A percentile compares a stretch with the other conserved stretches of the same genome.
Evolutionary conservation across 2,113 vertebrate species (phyloP).

Genomic region (Tragelaphus scriptus): DNA sequence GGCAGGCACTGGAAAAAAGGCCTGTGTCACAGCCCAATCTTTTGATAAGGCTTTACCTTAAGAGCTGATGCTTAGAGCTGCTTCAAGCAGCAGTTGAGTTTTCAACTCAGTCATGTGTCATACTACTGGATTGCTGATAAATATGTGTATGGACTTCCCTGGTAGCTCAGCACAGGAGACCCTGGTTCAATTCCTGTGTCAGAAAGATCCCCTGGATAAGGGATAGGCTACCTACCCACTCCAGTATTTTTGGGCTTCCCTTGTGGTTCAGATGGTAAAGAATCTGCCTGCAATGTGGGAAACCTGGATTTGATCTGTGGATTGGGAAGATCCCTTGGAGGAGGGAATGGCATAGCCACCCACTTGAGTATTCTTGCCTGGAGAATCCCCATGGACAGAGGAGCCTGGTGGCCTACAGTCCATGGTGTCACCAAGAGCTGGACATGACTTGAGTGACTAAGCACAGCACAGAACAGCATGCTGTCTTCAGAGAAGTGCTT

Average conservation of each 20-base stretch:
- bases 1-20: background rate
- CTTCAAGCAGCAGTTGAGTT: background rate
- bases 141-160: background rate
- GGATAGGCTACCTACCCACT: background rate
- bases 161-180: background rate
- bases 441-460: background rate
- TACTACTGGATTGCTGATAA: accelerated
- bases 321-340: background rate
- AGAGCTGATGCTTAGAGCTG: background rate
- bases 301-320: background rate
- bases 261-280: background rate
- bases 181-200: background rate
- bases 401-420: background rate
- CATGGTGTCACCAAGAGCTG: background rate
- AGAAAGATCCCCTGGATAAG: background rate
- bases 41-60: background rate
- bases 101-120: background rate
- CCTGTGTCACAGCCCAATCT: background rate
- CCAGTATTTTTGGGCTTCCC: background rate
- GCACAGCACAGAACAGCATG: background rate
- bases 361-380: background rate
- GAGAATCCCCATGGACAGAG: background rate
- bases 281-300: background rate
- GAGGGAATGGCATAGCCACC: background rate
- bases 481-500: background rate